Evolutionary conservation across 2,888 invertebrate genomes (phyloP), one percentile per base, ranked within the genome.

Genomic region (Pyrgus malvae): DNA sequence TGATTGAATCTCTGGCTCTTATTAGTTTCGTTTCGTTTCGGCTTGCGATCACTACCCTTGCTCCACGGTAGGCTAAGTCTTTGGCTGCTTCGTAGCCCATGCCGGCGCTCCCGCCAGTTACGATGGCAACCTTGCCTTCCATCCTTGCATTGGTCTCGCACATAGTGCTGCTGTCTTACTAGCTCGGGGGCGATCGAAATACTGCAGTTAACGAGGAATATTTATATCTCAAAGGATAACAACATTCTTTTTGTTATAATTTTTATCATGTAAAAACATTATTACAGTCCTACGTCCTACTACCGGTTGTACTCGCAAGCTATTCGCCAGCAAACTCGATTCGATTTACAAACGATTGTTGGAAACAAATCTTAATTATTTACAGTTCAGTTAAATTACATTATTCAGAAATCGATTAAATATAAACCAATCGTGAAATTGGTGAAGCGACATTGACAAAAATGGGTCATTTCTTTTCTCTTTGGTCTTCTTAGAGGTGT

Each of bases 11-110:
- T 62, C 70, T 71, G 1, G 90, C 91, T 59, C 63, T 61, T 14
- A 69, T 73, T 0, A 91, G 75, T 67, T 87, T 90, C 0, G 79
- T 72, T 74, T 88, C 76, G 37, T 91, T 90, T 49, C 91, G 70
- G 58, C 92, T 92, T 1, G 91, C 91, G 42, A 92, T 82, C 1
- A 91, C 80, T 5, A 92, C 87, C 66, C 70, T 80, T 1, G 91
- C 91, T 9, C 91, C 91, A 41, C 80, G 75, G 31, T 68, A 65
- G 0, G 91, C 91, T 31, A 92, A 63, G 55, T 84, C 80, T 42
- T 83, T 86, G 0, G 89, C 89, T 2, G 81, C 74, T 74, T 86
- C 89, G n/a, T 78, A 74, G 2, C 89, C 89, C 7, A 87, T 73
- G 3, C 89, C 89, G 6, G 88, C 76, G 54, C 84, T 82, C 1